A percentile compares a stretch with the other conserved stretches of the same genome.
Evolutionary conservation across 2,797 vertebrate genomes (phyloP).

Genomic region (Pitangus sulphuratus): DNA sequence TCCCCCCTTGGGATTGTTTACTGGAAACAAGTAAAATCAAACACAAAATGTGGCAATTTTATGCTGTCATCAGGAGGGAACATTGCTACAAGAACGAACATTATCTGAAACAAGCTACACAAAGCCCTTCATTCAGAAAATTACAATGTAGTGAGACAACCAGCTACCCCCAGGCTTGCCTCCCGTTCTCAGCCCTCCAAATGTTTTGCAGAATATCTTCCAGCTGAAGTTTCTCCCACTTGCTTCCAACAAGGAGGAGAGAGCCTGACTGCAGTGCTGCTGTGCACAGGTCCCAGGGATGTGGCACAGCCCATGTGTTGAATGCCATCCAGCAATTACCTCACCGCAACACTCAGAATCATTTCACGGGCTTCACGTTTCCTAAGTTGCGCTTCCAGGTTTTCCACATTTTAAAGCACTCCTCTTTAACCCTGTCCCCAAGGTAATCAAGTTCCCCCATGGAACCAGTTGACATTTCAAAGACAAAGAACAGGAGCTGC

Average conservation of each 20-base stretch:
- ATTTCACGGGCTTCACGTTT: not conserved
- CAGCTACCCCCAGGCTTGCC: not conserved
- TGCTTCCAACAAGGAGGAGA: not conserved
- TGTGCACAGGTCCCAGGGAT: not conserved
- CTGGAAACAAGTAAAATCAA: not conserved
- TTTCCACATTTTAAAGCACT: not conserved
- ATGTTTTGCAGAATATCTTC: not conserved
- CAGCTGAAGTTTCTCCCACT: not conserved
- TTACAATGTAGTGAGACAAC: not conserved
- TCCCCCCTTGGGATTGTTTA: not conserved
- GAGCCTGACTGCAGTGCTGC: not conserved
- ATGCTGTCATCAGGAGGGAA: not conserved
- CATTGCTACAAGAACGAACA: not conserved
- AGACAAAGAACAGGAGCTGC: not conserved
- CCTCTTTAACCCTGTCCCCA: not conserved
- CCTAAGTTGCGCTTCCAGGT: not conserved
- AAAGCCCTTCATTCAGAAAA: not conserved
- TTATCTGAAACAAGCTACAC: not conserved
- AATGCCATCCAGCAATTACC: fast-evolving
- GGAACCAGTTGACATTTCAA: not conserved
- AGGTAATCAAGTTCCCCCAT: not conserved
- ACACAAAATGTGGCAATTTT: not conserved
- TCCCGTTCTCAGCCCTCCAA: not conserved
- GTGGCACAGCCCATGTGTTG: fast-evolving
- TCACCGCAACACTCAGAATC: not conserved